These are phyloP conservation scores for Phenganax subtilis DNA, from an alignment of 92 coral and sea anemone genomes.

Conservation along the genomic window DNA sequence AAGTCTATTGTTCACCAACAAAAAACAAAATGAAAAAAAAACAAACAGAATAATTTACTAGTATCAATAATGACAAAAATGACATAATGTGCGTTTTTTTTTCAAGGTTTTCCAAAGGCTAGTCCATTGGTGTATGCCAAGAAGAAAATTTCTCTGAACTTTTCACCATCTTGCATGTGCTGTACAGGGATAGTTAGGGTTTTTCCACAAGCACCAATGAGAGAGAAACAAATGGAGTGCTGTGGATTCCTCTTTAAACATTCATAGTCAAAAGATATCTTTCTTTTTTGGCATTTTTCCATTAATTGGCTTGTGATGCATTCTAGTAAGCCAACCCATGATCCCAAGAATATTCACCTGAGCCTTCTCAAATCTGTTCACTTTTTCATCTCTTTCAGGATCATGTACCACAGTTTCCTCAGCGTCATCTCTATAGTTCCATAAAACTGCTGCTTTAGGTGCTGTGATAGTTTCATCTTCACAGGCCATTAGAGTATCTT, in stretches of 20 bases:
- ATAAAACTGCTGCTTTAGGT: slow-evolving; percentile 42
- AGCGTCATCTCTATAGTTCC: neutral
- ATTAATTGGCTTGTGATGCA: slow-evolving; percentile 30
- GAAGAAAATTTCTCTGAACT: slow-evolving; percentile 30
- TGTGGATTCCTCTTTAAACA: slow-evolving; percentile 32
- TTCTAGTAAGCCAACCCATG: slow-evolving; percentile 42
- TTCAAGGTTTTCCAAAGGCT: slow-evolving; percentile 40
- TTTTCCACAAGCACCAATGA: slow-evolving; percentile 41
- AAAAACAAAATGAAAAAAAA: too few species aligned
- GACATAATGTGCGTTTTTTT: neutral
- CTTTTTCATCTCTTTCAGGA: neutral
- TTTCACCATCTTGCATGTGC: slow-evolving; percentile 39
- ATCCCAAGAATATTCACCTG: slow-evolving; percentile 38
- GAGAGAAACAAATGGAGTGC: slow-evolving; percentile 38
- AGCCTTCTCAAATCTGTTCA: slow-evolving; percentile 32
- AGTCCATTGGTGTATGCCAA: slow-evolving; percentile 42
- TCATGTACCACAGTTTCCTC: neutral
- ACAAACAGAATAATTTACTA: neutral
- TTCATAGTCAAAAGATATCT: slow-evolving; percentile 27
- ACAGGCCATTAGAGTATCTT: slow-evolving; percentile 40
- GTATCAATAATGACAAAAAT: neutral
- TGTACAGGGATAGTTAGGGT: slow-evolving; percentile 47
- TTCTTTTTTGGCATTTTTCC: slow-evolving; percentile 17
- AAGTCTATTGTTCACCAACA: too few species aligned
- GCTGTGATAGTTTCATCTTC: slow-evolving; percentile 37